Evolutionary conservation across 2,113 vertebrate species (phyloP).

Genomic region (Heterocephalus glaber): DNA sequence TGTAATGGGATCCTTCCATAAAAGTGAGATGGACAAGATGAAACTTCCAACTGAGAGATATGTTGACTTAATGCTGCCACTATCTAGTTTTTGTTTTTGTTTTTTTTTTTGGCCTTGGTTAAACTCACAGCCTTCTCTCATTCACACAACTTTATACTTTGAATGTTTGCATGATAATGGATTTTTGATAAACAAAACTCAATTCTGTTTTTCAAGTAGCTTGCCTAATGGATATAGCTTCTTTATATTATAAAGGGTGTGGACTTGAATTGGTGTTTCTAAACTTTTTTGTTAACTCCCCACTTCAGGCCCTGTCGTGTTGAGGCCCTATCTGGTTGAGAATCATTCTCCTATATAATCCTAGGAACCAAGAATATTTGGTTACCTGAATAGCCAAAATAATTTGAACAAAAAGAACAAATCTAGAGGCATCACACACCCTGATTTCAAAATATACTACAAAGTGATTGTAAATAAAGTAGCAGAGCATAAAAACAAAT

Average conservation of each 20-base stretch:
- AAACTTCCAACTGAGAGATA: background rate
- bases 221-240: background rate
- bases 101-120: background rate
- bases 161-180: background rate
- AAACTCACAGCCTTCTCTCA: background rate
- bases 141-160: slow-evolving; percentile 1
- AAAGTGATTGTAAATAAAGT: background rate
- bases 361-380: background rate
- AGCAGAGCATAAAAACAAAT: background rate
- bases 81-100: too few species aligned
- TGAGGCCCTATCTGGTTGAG: background rate
- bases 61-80: background rate
- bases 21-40: background rate
- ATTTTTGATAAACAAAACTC: background rate
- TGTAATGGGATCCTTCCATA: background rate
- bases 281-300: background rate
- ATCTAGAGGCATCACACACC: background rate
- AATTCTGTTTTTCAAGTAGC: background rate
- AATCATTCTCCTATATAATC: background rate
- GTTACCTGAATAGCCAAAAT: background rate
- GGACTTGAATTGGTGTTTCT: background rate
- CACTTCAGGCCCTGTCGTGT: background rate
- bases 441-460: background rate
- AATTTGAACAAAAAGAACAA: background rate
- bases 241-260: background rate